Evolutionary conservation across 1,140 invertebrate species (phyloP), one percentile per base, ranked within the genome.

Genomic region (Oncopodura yosiiana): DNA sequence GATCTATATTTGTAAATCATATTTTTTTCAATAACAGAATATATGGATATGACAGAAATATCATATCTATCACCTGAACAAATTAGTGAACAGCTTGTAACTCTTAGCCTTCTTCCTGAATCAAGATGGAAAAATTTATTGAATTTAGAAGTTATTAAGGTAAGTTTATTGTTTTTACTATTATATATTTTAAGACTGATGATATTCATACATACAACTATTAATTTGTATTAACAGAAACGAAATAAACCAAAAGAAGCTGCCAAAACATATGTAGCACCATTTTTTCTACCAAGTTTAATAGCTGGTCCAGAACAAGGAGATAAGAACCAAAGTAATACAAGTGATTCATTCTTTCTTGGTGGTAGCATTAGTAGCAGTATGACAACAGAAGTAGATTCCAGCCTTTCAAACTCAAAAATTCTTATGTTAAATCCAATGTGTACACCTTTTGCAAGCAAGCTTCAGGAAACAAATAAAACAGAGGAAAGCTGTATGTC

Each of bases 51-150:
- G n/a, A n/a, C n/a, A n/a, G n/a, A n/a, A n/a, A n/a, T n/a, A n/a
- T n/a, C n/a, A 67, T 90, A 84, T 66, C 74, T 78, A 64, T 88
- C 87, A 5, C 81, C 85, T 0, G 80, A 83, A 63, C 90, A 95
- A 74, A 80, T 96, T 36, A 77, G 77, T 34, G 68, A 79, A 26
- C 80, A 92, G 62, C 72, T 97, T 1, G 79, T 97, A 11, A 94
- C 91, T 0, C 72, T 96, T 56, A 94, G 92, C 0, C 76, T 80
- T 2, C 70, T 95, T 37, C 80, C 93, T 0, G 79, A 82, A 19
- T 92, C 90, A 0, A 80, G 87, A 66, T 98, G 94, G 95, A 80
- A 90, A 45, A 95, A 95, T 74, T 70, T 99, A 3, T 73, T 97
- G 0, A 81, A 93, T 69, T 74, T 98, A 38, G 92, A 97, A 65